Evolutionary conservation across 2,888 invertebrate genomes (phyloP).

Genomic region (Maniola hyperantus): DNA sequence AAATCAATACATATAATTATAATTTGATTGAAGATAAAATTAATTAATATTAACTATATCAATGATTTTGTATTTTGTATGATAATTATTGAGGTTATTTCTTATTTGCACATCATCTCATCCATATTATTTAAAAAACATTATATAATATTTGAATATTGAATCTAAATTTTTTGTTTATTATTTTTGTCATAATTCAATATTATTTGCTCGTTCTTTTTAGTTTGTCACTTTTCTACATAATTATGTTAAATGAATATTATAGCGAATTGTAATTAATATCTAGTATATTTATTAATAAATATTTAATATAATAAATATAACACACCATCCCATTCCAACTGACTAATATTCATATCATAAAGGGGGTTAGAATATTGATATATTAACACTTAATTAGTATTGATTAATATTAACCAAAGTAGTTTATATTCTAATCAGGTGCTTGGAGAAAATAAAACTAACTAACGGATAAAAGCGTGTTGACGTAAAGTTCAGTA

Average conservation of each 20-base stretch:
- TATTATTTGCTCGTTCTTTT: slow-evolving; percentile 61
- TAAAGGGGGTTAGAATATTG: background rate
- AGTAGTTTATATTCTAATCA: background rate
- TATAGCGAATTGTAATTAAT: background rate
- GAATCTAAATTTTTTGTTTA: background rate
- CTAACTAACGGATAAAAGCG: background rate
- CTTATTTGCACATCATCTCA: slow-evolving; percentile 75
- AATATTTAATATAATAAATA: slow-evolving; percentile 19
- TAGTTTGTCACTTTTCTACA: slow-evolving; percentile 53
- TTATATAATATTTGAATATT: background rate
- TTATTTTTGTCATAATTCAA: slow-evolving; percentile 31
- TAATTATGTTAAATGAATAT: slow-evolving; percentile 2
- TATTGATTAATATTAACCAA: background rate
- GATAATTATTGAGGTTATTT: slow-evolving; percentile 48
- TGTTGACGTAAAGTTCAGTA: background rate
- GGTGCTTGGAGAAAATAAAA: background rate
- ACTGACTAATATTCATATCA: background rate
- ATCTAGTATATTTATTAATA: background rate
- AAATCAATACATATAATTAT: background rate
- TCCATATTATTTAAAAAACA: slow-evolving; percentile 50
- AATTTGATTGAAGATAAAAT: background rate
- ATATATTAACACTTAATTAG: background rate
- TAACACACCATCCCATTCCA: slow-evolving; percentile 29
- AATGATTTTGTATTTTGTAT: slow-evolving; percentile 12
- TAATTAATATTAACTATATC: background rate